Evolutionary conservation across 2,113 vertebrate genomes (phyloP).

Genomic region (Lasiurus cinereus): DNA sequence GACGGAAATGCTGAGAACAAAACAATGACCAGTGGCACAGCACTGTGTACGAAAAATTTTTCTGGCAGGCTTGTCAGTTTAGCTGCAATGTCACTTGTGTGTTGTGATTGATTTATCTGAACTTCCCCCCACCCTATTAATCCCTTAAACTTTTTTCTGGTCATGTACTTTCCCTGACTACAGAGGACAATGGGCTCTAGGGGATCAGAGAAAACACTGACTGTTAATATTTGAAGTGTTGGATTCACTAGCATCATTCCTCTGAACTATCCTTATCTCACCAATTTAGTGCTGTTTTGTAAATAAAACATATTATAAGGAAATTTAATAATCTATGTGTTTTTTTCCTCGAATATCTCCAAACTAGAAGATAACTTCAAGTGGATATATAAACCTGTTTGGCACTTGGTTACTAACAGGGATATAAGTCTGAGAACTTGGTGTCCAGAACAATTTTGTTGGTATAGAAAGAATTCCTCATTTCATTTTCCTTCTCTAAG

Average conservation of each 20-base stretch:
- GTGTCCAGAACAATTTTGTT: not conserved
- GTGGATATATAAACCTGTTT: not conserved
- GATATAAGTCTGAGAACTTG: not conserved
- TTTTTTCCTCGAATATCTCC: not conserved
- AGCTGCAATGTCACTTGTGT: not conserved
- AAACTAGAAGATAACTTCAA: conserved; percentile 37
- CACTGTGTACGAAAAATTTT: not conserved
- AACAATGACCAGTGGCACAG: not conserved
- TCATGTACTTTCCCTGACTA: not conserved
- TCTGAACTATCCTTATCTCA: not conserved
- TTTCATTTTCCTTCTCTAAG: not conserved
- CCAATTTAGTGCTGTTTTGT: not conserved
- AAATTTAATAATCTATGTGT: not conserved
- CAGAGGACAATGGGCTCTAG: not conserved
- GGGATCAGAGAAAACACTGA: not conserved
- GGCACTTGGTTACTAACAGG: not conserved
- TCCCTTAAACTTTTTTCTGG: not conserved
- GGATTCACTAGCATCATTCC: not conserved
- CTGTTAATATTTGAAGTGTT: not conserved
- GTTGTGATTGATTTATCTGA: not conserved
- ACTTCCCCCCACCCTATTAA: not conserved
- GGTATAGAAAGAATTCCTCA: not conserved
- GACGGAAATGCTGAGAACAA: not conserved
- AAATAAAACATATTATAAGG: conserved; percentile 14
- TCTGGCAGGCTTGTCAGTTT: not conserved